Evolutionary conservation across 92 coral and sea anemone genomes (phyloP), one percentile per base, ranked within the genome.

Genomic region (Epizoanthus fatuus): DNA sequence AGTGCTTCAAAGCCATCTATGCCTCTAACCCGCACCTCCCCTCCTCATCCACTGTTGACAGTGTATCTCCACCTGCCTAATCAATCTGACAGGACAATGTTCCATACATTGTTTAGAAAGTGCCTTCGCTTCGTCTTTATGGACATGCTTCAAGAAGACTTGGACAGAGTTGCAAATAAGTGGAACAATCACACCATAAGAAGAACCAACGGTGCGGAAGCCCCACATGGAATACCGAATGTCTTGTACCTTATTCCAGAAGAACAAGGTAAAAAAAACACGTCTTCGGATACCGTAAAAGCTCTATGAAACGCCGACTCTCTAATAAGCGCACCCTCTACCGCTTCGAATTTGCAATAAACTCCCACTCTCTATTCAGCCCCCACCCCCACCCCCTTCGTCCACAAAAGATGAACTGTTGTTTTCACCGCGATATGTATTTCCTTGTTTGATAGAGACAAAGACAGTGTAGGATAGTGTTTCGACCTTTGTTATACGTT

Each of bases 171-270:
- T 44, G 86, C 47, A 45, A 87, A 59, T 25, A 87, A 87, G 53
- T 87, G 90, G 90, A 71, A 87, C 79, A 65, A 87, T 54, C 90
- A 87, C 90, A 80, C 37, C 37, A 79, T 84, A 39, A 67, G 85
- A 35, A 77, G 81, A 70, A 69, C 86, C 52, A 25, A 58, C 7
- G 55, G 59, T 69, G 65, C 85, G 25, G 72, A 80, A 58, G 74
- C 71, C 55, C 86, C 90, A 16, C 86, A 42, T 60, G 81, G 86
- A 29, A 87, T 55, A 62, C 90, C 81, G 17, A 87, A 80, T 80
- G 74, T 87, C 45, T 80, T 87, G 85, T 79, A 70, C 51, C 63
- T 60, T 70, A 79, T 87, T 54, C 86, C 90, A 7, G 72, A 77
- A 63, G 80, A 69, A 70, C 73, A 69, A 37, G 90, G 81, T 87